A percentile compares a stretch with the other conserved stretches of the same genome.
phyloP scores from a whole-genome alignment of 2,113 vertebrate species.

The Bos javanicus region DNA sequence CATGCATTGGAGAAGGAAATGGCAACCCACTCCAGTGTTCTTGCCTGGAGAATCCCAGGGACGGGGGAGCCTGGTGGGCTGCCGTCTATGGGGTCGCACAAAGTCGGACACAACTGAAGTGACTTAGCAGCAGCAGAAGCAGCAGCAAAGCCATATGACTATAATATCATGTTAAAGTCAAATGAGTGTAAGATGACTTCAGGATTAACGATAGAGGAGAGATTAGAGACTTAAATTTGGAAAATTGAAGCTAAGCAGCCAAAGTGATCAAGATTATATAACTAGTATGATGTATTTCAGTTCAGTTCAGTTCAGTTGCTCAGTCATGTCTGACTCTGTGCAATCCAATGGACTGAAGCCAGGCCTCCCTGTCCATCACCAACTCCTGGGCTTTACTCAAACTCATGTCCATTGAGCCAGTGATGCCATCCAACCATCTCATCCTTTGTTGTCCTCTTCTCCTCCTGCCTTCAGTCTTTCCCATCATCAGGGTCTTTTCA shows the following conservation, averaged over 20 bases:
- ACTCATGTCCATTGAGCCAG: neutral
- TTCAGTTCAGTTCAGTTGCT: neutral
- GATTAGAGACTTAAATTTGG: neutral
- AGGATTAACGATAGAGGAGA: neutral
- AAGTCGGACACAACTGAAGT: rapidly evolving
- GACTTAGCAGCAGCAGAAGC: neutral
- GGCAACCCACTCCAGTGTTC: neutral
- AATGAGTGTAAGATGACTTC: neutral
- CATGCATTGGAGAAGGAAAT: neutral
- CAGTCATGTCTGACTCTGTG: neutral
- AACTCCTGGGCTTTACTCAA: neutral
- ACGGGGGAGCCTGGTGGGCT: neutral
- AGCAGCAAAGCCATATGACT: neutral
- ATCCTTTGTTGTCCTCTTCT: neutral
- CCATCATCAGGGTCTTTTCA: neutral
- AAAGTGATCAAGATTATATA: neutral
- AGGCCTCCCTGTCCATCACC: neutral
- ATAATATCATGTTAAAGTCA: neutral
- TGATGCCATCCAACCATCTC: neutral
- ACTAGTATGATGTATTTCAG: neutral
- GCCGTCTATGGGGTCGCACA: rapidly evolving
- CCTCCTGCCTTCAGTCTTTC: neutral
- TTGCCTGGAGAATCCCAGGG: neutral
- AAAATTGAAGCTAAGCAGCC: neutral
- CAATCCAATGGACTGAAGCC: neutral